Base-by-base conservation (phyloP, 2,888 invertebrate species). In the Ectropis crepuscularia region DNA sequence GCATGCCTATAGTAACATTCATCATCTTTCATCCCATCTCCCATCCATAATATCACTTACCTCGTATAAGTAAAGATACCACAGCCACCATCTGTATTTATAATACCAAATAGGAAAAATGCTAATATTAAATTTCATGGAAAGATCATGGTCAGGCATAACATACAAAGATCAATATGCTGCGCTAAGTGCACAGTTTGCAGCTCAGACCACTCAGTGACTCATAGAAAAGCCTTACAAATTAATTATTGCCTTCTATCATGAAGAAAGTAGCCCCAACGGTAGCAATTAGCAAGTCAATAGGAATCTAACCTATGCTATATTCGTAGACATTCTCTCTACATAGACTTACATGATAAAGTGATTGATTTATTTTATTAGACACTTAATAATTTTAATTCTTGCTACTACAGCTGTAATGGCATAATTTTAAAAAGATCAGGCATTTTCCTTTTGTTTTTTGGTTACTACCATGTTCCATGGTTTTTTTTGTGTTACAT, bases 81-180 rank as follows among this genome's bases (percentile, higher is more conserved):
- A 92, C 92, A 92, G 92, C 92, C 92, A 92, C 92, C 90, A 90
- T 90, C 91, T 92, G 92, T 92, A 92, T 91, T 90, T 88, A 91
- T 89, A 92, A 92, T 91, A 92, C 92, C 92, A 87, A 92, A 92
- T 92, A 92, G 91, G 90, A 92, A 90, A 86, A 91, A 92, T 90
- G 91, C 90, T 88, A 81, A 88, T 80, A 85, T 85, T 86, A 80
- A 87, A 86, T 81, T 85, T 86, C 85, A 71, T 71, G 72, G 87
- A 89, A 90, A 90, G 82, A 86, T 84, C 80, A 83, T 82, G 86
- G 87, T 84, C 89, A 90, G 89, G 89, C 88, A 85, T 89, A 86
- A 78, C 65, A 65, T 65, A 70, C 55, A 46, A 53, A 85, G 81
- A 85, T 85, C 76, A 79, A 84, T 79, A 83, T 81, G 78, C 77